Base-by-base conservation (phyloP, 2,113 vertebrate species). In the Mustela lutreola region DNA sequence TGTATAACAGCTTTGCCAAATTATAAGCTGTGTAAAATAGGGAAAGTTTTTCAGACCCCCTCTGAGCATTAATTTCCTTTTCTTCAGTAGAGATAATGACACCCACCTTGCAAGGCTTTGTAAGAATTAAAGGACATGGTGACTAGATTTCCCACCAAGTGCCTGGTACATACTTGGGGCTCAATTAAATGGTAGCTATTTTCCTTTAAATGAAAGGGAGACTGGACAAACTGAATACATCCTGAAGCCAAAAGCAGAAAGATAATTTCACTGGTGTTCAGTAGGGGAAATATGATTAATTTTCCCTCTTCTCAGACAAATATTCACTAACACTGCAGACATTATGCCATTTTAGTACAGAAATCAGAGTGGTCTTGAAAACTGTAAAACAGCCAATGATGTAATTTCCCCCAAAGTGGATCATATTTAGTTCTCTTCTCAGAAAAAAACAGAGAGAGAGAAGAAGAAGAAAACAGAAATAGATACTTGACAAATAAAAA, bases 331-430 rank as follows among this genome's bases (percentile, higher is more conserved):
- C 42, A 39, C 42, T 67, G 73, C 9, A 39, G 56, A 91, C 4
- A 24, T 78, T 56, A 60, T 95, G n/a, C 21, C 19, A 62, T 92
- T 92, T 92, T 75, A 58, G 24, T 80, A 92, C 60, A n/a, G 65
- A 82, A 76, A n/a, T 50, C 45, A 60, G 33, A 73, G 31, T 24
- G 33, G 73, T 79, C 67, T 50, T 84, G 45, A 90, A 78, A 94
- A 87, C 12, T 62, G 26, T 91, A 75, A 83, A 95, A 80, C 16
- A 82, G 53, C 48, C 76, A 89, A 95, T 92, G 79, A 92, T 84
- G 36, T 31, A 48, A 75, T 92, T 81, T 95, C 36, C 6, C 33
- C 58, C 19, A 39, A 88, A 94, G 5, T 84, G 62, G 50, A 93
- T 89, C 56, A 48, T 53, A 73, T 80, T 96, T 75, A 89, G 83